These are phyloP conservation scores for Cheilosia vernalis DNA, from an alignment of 2,888 invertebrate genomes.

Conservation along the genomic window DNA sequence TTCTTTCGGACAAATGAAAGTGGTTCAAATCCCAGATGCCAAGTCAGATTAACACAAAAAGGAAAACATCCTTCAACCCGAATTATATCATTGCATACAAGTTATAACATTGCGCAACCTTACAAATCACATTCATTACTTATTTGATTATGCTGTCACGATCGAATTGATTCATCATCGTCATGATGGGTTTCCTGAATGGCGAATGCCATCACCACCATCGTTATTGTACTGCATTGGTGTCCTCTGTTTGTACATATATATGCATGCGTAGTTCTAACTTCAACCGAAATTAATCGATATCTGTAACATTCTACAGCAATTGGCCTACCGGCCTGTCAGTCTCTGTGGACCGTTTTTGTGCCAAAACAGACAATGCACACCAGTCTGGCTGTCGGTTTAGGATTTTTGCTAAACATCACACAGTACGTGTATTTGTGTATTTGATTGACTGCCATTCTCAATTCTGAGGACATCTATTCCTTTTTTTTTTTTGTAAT, in stretches of 20 bases:
- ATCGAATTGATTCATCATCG: slow-evolving; percentile 55
- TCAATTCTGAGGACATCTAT: slow-evolving; percentile 36
- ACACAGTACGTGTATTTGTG: slow-evolving; percentile 22
- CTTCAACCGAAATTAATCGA: slow-evolving; percentile 48
- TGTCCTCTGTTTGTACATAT: neutral
- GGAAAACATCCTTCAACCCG: neutral
- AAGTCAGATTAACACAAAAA: neutral
- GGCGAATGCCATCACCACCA: slow-evolving; percentile 1
- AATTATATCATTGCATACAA: neutral
- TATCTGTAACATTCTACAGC: slow-evolving; percentile 51
- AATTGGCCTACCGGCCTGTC: slow-evolving; percentile 30
- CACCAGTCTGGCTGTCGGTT: slow-evolving; percentile 11
- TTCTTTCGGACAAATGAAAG: neutral
- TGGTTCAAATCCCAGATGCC: no score
- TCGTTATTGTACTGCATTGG: neutral
- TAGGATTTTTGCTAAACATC: slow-evolving; percentile 12
- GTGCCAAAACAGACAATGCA: slow-evolving; percentile 32
- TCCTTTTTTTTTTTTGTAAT: slow-evolving; percentile 24
- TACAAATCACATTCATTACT: slow-evolving; percentile 50
- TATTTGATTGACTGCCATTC: slow-evolving; percentile 64
- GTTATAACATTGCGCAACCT: neutral
- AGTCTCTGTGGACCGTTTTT: slow-evolving; percentile 22
- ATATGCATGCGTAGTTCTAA: neutral
- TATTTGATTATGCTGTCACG: slow-evolving; percentile 50
- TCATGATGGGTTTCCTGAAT: slow-evolving; percentile 27